Conservation (phyloP, 2,113 vertebrate genomes). For the Pantherophis guttatus region DNA sequence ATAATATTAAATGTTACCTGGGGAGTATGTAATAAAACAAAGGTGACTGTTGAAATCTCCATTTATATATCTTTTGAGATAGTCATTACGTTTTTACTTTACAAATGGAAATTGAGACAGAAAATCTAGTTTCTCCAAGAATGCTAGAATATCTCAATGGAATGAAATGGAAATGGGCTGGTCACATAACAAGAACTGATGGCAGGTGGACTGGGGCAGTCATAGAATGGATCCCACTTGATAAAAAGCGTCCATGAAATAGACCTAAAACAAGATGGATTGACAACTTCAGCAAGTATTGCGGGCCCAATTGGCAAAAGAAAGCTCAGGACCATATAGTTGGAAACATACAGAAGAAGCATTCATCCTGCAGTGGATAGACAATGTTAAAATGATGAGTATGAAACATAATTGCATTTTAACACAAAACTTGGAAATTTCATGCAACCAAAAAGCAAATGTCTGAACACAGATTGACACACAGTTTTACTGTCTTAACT, state of each 20-base stretch:
- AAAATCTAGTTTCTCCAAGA: not conserved
- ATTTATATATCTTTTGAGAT: not conserved
- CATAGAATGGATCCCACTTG: no score
- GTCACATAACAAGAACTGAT: no score
- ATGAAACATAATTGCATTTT: not conserved
- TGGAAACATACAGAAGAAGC: no score
- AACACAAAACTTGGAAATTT: not conserved
- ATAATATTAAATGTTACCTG: not conserved
- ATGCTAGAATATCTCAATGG: not conserved
- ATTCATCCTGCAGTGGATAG: no score
- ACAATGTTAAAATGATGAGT: no score
- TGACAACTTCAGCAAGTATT: no score
- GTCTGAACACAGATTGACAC: not conserved
- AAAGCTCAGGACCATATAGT: no score
- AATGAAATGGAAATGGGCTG: no score
- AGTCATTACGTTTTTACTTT: not conserved
- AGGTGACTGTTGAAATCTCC: not conserved
- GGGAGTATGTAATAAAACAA: not conserved
- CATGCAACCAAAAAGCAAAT: not conserved
- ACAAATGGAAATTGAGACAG: not conserved
- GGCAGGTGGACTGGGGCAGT: no score
- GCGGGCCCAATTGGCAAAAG: no score
- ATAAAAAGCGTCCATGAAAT: no score
- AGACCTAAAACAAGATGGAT: no score
- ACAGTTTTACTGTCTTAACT: not conserved